phyloP scores from a whole-genome alignment of 2,888 invertebrate genomes.

The Chloroclystis v-ata region DNA sequence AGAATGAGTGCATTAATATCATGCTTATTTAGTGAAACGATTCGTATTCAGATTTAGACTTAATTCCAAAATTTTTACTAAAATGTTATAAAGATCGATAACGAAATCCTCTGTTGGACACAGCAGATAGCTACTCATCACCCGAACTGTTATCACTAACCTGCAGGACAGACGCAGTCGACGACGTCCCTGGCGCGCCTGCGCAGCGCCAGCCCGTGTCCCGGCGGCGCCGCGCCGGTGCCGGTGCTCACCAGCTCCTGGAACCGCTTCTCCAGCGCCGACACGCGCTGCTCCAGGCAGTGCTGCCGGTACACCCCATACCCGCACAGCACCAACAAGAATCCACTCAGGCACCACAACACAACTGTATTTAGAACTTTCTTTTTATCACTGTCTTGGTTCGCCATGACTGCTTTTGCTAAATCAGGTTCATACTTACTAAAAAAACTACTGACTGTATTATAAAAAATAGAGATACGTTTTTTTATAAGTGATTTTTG shows the following conservation, averaged over 20 bases:
- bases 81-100: background rate
- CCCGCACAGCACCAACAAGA: slow-evolving; percentile 56
- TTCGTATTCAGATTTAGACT: too few relatives aligned
- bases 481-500: too few relatives aligned
- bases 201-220: slow-evolving; percentile 42
- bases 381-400: slow-evolving; percentile 45
- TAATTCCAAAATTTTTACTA: too few relatives aligned
- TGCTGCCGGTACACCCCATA: slow-evolving; percentile 64
- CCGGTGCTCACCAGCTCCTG: slow-evolving; percentile 33
- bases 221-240: slow-evolving; percentile 22
- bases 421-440: too few relatives aligned
- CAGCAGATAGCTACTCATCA: too few relatives aligned
- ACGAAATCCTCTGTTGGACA: background rate
- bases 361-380: slow-evolving; percentile 60
- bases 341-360: slow-evolving; percentile 65
- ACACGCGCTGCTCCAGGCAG: slow-evolving; percentile 57
- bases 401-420: slow-evolving; percentile 58
- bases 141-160: slow-evolving; percentile 38
- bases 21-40: too few relatives aligned
- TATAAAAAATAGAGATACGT: too few relatives aligned
- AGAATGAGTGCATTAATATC: too few relatives aligned
- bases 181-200: slow-evolving; percentile 57
- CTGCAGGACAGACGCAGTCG: slow-evolving; percentile 70
- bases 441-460: too few relatives aligned
- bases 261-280: slow-evolving; percentile 54